These are phyloP conservation scores for Nephrotoma flavescens DNA, from an alignment of 2,888 invertebrate genomes.

Conservation along the genomic window DNA sequence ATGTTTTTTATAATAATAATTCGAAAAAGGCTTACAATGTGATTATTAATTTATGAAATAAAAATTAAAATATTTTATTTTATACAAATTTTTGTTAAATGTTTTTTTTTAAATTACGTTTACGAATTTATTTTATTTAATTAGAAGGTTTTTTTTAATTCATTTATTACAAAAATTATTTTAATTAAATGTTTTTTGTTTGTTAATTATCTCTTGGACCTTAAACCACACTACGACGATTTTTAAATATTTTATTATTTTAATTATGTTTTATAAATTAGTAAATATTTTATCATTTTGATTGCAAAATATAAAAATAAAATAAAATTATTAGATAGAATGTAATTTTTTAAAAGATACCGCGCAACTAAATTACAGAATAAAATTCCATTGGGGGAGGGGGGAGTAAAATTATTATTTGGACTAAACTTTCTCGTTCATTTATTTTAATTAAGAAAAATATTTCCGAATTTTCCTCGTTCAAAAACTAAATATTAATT, in stretches of 20 bases:
- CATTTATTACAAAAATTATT: background rate
- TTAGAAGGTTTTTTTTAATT: background rate
- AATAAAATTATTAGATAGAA: background rate
- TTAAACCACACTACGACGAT: conserved; percentile 3
- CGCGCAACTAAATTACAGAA: background rate
- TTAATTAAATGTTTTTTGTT: conserved; percentile 2
- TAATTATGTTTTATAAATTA: background rate
- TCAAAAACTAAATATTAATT: background rate
- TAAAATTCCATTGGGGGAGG: background rate
- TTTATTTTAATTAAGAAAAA: background rate
- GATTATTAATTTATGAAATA: conserved; percentile 1
- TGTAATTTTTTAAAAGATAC: background rate
- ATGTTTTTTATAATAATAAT: conserved; percentile 3
- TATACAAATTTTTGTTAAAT: background rate
- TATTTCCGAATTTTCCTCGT: background rate
- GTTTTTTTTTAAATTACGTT: background rate
- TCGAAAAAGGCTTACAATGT: conserved; percentile 3
- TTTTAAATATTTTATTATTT: background rate
- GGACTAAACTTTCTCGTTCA: background rate
- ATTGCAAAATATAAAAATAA: background rate
- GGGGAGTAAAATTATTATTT: background rate
- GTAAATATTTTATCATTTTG: background rate
- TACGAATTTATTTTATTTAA: background rate
- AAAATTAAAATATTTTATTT: conserved; percentile 1
- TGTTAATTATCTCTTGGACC: background rate